Percentiles rank a stretch among this genome's conserved stretches.
Evolutionary conservation across 2,888 invertebrate species (phyloP).

Genomic region (Rhimphoctona megacephalus): DNA sequence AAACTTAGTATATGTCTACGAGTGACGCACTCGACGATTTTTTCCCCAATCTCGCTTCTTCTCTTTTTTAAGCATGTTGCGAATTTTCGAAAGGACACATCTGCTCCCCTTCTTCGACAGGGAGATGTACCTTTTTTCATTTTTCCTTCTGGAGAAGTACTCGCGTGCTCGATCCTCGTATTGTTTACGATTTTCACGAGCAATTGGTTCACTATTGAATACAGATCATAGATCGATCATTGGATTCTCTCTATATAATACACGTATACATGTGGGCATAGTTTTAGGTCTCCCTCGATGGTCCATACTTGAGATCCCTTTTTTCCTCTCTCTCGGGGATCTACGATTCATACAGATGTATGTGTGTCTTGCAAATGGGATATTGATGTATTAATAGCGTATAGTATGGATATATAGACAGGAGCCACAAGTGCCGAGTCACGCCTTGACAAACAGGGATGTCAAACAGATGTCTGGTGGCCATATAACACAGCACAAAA

Average conservation of each 20-base stretch:
- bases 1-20: slow-evolving; percentile 10
- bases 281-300: slow-evolving; percentile 36
- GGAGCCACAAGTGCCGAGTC: slow-evolving; percentile 84
- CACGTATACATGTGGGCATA: background rate
- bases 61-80: slow-evolving; percentile 50
- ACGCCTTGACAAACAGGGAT: slow-evolving; percentile 85
- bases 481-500: slow-evolving; percentile 36
- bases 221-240: slow-evolving; percentile 83
- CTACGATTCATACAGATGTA: background rate
- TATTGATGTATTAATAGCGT: slow-evolving; percentile 58
- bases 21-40: slow-evolving; percentile 21
- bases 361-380: slow-evolving; percentile 29
- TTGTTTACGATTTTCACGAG: slow-evolving; percentile 84
- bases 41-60: background rate
- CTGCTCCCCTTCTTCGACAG: slow-evolving; percentile 45
- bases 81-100: slow-evolving; percentile 60
- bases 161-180: slow-evolving; percentile 66
- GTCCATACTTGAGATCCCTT: slow-evolving; percentile 18
- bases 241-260: slow-evolving; percentile 72
- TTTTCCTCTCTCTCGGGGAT: background rate
- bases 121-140: slow-evolving; percentile 46
- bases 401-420: slow-evolving; percentile 41
- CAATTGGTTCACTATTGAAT: slow-evolving; percentile 81
- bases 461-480: slow-evolving; percentile 84
- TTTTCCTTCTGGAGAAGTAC: slow-evolving; percentile 72